phyloP scores from a whole-genome alignment of 2,113 vertebrate species.

The Acanthisitta chloris region DNA sequence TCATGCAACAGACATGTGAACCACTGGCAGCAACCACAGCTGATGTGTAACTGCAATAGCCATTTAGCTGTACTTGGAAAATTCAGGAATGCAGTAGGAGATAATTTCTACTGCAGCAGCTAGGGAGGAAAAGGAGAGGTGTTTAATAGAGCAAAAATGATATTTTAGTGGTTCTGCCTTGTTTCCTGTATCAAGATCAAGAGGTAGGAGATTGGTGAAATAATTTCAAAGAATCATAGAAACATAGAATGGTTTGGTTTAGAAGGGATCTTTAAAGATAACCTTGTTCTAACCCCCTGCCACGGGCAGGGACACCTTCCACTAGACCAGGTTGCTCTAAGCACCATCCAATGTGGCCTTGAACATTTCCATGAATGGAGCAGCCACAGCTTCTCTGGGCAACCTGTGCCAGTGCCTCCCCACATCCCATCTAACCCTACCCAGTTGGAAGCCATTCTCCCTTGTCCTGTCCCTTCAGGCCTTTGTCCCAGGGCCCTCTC shows the following conservation, averaged over 20 bases:
- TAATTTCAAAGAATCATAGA: not conserved
- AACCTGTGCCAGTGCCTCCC: fast-evolving
- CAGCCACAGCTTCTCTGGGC: not conserved
- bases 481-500: not conserved
- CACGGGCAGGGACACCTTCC: not conserved
- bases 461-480: fast-evolving
- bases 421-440: not conserved
- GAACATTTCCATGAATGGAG: not conserved
- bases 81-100: not conserved
- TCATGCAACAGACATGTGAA: not conserved
- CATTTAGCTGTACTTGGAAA: not conserved
- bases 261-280: not conserved
- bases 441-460: not conserved
- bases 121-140: not conserved
- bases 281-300: fast-evolving
- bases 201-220: not conserved
- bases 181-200: not conserved
- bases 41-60: not conserved
- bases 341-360: fast-evolving
- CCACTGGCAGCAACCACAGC: not conserved
- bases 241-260: not conserved
- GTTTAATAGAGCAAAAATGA: not conserved
- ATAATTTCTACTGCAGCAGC: not conserved
- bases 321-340: fast-evolving
- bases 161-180: not conserved